Base-by-base conservation (phyloP, 2,888 invertebrate genomes). In the Panopea generosa region DNA sequence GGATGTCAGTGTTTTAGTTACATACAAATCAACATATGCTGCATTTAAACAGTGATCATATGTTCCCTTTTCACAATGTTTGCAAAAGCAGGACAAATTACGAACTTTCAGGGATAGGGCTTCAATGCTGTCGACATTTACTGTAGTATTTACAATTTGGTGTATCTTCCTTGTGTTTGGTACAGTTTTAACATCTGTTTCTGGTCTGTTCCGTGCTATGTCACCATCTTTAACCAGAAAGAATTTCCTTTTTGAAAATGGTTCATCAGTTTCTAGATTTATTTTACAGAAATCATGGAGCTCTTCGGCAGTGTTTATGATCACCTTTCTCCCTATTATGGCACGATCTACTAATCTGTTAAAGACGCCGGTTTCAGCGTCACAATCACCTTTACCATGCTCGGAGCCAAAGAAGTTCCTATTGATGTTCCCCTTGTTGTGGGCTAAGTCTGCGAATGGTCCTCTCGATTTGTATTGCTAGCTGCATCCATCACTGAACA, bases 401-500 rank as follows among this genome's bases (percentile, higher is more conserved):
- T 77, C 78, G 22, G 71, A 76, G 9, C 77, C 79, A 26, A 71
- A 77, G 45, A 43, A 72, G 24, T 79, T 79, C 16, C 74, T 43
- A 43, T 68, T 67, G 27, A 66, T 62, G 18, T 65, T 11, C 22
- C 22, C 61, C 11, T 40, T 49, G 59, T 6, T n/a, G 16, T 45
- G 45, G 2, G 61, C 27, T 2, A 74, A 27, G 47, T 71, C 72
- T 47, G 66, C 73, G 71, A 81, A 79, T 26, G 81, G 77, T 0
- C 79, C 78, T 40, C 70, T 71, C 2, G 67, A 68, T 60, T 80
- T 82, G 57, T 77, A 84, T 33, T 80, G 83, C 6, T 52, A 24
- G 26, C 63, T 62, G 60, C 83, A 83, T 2, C 83, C 77, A 27
- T 83, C 83, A 57, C 60, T 68, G 59, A 75, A 80, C 11, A 80